Evolutionary conservation across 2,888 invertebrate genomes (phyloP).

Genomic region (Nephrotoma appendiculata): DNA sequence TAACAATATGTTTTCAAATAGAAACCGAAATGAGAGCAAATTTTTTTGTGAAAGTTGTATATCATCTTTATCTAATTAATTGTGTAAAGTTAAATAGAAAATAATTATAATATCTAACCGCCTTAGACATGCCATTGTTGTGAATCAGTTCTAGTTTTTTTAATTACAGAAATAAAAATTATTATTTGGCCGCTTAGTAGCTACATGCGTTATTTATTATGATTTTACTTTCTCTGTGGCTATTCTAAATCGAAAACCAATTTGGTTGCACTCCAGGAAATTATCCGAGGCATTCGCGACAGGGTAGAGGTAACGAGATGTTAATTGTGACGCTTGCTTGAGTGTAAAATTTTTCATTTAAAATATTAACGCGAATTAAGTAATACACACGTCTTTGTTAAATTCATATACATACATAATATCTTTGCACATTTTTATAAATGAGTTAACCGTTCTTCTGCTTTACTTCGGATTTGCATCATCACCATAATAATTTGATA

Average conservation of each 20-base stretch:
- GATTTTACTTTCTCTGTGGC: background rate
- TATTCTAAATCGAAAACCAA: background rate
- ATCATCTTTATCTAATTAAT: background rate
- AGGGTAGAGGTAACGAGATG: background rate
- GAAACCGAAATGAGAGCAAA: background rate
- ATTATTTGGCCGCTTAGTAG: background rate
- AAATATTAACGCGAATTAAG: background rate
- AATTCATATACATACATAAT: background rate
- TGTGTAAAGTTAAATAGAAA: background rate
- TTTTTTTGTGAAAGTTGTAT: background rate
- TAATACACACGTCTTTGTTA: background rate
- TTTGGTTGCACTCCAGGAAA: background rate
- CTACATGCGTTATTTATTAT: background rate
- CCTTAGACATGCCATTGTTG: background rate
- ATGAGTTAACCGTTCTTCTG: background rate
- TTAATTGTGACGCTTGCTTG: background rate
- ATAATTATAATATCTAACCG: background rate
- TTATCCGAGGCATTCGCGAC: background rate
- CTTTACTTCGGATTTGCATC: background rate
- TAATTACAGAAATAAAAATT: background rate
- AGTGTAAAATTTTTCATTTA: background rate
- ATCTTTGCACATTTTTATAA: background rate
- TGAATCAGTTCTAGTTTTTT: background rate
- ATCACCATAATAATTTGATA: background rate
- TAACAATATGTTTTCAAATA: background rate